These are phyloP conservation scores for Zygaena filipendulae DNA, from an alignment of 2,888 invertebrate genomes.

Conservation along the genomic window DNA sequence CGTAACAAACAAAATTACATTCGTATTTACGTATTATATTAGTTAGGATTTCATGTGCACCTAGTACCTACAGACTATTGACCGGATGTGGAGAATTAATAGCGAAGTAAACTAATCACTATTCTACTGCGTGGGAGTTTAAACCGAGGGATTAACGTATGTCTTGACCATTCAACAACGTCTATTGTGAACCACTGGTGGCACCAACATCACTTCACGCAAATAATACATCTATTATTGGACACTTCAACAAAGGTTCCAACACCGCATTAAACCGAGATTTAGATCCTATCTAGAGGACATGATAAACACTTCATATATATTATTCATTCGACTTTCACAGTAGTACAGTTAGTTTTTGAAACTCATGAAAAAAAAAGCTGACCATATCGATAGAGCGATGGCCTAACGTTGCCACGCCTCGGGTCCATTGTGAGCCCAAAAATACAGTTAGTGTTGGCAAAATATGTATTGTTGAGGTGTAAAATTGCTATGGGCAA, in stretches of 20 bases:
- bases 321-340: constrained; percentile 15
- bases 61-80: constrained; percentile 15
- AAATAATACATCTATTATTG: constrained; percentile 26
- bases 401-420: constrained; percentile 26
- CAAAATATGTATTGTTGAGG: constrained; percentile 54
- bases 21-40: no score
- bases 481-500: constrained; percentile 35
- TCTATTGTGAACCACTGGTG: constrained; percentile 45
- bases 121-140: constrained; percentile 42
- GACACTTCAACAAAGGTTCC: constrained; percentile 43
- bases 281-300: constrained; percentile 57
- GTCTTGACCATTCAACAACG: constrained; percentile 26
- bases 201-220: constrained; percentile 31
- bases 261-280: constrained; percentile 48
- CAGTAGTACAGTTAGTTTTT: constrained; percentile 47
- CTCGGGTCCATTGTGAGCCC: constrained; percentile 26
- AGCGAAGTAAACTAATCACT: constrained; percentile 24
- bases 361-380: constrained; percentile 36
- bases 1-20: no score
- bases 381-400: constrained; percentile 24
- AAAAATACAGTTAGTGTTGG: constrained; percentile 59
- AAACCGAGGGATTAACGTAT: no score
- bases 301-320: constrained; percentile 56
- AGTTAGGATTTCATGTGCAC: no score
- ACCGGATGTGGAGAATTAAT: constrained; percentile 32